Evolutionary conservation across 2,888 invertebrate genomes (phyloP).

Genomic region (Rhodophaea formosa): DNA sequence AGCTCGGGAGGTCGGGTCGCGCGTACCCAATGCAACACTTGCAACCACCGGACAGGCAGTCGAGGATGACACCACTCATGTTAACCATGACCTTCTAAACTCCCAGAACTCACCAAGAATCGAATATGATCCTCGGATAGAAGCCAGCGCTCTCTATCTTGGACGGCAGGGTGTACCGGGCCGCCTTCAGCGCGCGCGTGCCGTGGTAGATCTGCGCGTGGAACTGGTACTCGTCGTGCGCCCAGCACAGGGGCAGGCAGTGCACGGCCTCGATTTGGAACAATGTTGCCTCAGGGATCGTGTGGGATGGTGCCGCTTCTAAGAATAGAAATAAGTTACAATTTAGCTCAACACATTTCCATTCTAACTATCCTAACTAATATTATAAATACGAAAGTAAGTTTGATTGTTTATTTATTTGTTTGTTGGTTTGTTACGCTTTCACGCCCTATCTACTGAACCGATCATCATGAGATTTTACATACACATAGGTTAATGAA

Average conservation of each 20-base stretch:
- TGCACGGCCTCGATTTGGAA: constrained; percentile 92
- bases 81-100: too few species aligned
- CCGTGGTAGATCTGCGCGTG: constrained; percentile 95
- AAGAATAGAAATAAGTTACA: not conserved
- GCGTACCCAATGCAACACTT: too few species aligned
- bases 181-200: constrained; percentile 86
- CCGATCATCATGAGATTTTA: too few species aligned
- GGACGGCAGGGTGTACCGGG: constrained; percentile 86
- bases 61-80: too few species aligned
- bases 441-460: too few species aligned
- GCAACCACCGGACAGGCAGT: too few species aligned
- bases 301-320: constrained; percentile 86
- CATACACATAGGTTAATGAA: too few species aligned
- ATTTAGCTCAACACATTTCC: too few species aligned
- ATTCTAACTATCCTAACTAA: too few species aligned
- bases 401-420: too few species aligned
- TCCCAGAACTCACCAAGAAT: constrained; percentile 91
- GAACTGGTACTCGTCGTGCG: constrained; percentile 91
- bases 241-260: constrained; percentile 88
- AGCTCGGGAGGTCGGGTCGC: constrained; percentile 87
- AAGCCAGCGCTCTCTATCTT: constrained; percentile 85
- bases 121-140: constrained; percentile 91
- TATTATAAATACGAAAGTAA: too few species aligned
- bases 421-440: too few species aligned
- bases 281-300: constrained; percentile 87